Conservation (phyloP, 2,113 vertebrate species). For the Xiphias gladius region DNA sequence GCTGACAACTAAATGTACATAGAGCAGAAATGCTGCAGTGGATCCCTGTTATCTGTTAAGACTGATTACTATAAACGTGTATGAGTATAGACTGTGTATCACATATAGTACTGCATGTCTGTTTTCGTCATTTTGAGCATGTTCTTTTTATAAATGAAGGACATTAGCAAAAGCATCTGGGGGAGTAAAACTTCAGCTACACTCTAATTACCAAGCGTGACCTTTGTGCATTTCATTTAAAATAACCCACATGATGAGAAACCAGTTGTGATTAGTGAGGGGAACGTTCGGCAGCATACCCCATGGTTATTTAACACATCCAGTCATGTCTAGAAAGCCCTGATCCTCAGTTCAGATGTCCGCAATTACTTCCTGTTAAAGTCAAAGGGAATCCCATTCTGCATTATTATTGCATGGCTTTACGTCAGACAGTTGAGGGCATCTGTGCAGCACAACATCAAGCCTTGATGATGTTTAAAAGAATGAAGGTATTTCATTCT, state of each 20-base stretch:
- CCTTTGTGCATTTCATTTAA: slow-evolving; percentile 48
- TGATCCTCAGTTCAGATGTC: slow-evolving; percentile 39
- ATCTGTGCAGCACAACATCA: slow-evolving; percentile 40
- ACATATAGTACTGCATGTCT: neutral
- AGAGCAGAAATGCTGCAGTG: slow-evolving; percentile 3
- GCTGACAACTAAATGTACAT: slow-evolving; percentile 10
- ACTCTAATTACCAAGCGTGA: slow-evolving; percentile 44
- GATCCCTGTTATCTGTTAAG: neutral
- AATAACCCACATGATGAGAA: slow-evolving; percentile 41
- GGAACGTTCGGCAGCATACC: slow-evolving; percentile 32
- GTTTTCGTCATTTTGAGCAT: neutral
- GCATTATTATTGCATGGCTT: slow-evolving; percentile 59
- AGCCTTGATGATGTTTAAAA: slow-evolving; percentile 41
- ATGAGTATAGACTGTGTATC: neutral
- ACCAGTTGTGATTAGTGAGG: slow-evolving; percentile 51
- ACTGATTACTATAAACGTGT: neutral
- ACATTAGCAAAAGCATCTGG: slow-evolving; percentile 12
- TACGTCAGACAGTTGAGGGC: slow-evolving; percentile 48
- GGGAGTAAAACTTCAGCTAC: neutral
- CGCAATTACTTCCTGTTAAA: slow-evolving; percentile 63
- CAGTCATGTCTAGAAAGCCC: slow-evolving; percentile 3
- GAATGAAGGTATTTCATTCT: neutral
- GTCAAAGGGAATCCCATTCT: slow-evolving; percentile 48
- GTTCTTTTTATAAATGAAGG: slow-evolving; percentile 18
- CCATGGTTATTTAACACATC: slow-evolving; percentile 43